Evolutionary conservation across 2,113 vertebrate species (phyloP).

Genomic region (Syngnathoides biaculeatus): DNA sequence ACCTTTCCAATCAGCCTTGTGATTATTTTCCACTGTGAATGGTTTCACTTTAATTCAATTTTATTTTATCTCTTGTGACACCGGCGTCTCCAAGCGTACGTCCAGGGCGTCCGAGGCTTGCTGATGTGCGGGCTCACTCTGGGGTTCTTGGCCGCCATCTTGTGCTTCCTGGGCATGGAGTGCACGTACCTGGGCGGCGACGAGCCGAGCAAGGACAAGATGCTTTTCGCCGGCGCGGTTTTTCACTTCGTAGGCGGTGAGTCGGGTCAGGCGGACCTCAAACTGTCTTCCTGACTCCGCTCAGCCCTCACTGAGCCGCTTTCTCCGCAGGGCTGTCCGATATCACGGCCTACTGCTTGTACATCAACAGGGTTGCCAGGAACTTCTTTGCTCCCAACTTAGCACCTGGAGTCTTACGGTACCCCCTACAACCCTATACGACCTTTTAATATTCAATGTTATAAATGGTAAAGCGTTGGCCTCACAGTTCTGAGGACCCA

Average conservation of each 20-base stretch:
- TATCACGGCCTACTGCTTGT: constrained; percentile 70
- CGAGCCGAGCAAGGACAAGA: constrained; percentile 61
- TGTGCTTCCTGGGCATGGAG: constrained; percentile 75
- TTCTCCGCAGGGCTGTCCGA: constrained; percentile 57
- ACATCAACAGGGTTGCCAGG: constrained; percentile 65
- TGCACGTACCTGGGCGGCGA: constrained; percentile 74
- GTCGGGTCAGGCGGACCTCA: not conserved
- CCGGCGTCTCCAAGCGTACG: constrained; percentile 47
- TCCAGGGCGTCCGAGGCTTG: constrained; percentile 69
- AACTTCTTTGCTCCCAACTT: constrained; percentile 33
- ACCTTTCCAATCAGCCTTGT: no score
- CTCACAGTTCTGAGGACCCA: no score
- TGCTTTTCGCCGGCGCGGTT: constrained; percentile 55
- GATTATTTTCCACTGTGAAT: not conserved
- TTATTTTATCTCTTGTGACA: not conserved
- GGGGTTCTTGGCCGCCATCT: constrained; percentile 59
- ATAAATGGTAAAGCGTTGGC: no score
- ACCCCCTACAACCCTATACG: no score
- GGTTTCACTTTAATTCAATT: not conserved
- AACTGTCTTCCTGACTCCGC: constrained; percentile 5
- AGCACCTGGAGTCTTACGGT: constrained; percentile 57
- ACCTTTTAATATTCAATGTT: not conserved
- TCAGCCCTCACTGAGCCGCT: constrained; percentile 33
- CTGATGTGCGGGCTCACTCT: constrained; percentile 62
- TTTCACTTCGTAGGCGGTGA: constrained; percentile 70